A percentile compares a stretch with the other conserved stretches of the same genome.
phyloP scores from a whole-genome alignment of 2,888 invertebrate genomes.

The Zhengitettix transpicula region DNA sequence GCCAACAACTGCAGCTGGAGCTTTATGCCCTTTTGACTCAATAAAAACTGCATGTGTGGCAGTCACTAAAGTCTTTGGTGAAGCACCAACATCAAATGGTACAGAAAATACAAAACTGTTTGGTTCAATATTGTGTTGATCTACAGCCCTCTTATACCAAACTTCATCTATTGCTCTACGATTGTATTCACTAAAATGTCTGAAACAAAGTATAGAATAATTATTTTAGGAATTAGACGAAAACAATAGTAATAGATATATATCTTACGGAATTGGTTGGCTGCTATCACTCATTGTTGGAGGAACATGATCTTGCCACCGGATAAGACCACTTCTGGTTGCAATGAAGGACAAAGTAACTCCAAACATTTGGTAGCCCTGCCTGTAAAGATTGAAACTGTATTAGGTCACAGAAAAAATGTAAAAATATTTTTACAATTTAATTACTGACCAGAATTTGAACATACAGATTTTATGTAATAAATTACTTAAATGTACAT shows the following conservation, averaged over 20 bases:
- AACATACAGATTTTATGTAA: too few relatives aligned
- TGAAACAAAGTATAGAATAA: conserved; percentile 21
- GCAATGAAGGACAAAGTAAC: conserved; percentile 75
- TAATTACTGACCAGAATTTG: too few relatives aligned
- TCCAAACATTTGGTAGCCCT: conserved; percentile 76
- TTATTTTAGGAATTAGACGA: not conserved
- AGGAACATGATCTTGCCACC: conserved; percentile 65
- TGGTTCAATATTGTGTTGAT: conserved; percentile 70
- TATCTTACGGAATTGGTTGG: conserved; percentile 4
- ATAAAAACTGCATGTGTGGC: conserved; percentile 86
- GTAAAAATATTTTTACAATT: too few relatives aligned
- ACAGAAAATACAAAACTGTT: conserved; percentile 85
- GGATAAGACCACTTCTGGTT: conserved; percentile 72
- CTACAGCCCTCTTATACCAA: conserved; percentile 83
- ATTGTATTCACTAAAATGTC: conserved; percentile 67
- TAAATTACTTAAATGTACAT: too few relatives aligned
- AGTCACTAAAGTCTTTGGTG: conserved; percentile 50
- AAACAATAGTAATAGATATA: not conserved
- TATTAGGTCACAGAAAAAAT: not conserved
- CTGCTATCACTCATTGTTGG: conserved; percentile 16
- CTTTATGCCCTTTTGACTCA: conserved; percentile 63
- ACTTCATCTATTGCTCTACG: conserved; percentile 70
- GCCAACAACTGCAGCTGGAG: conserved; percentile 85
- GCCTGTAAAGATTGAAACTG: conserved; percentile 32
- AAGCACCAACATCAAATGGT: conserved; percentile 52